These are phyloP conservation scores for Rostratula benghalensis DNA, from an alignment of 2,113 vertebrate species.

Conservation along the genomic window DNA sequence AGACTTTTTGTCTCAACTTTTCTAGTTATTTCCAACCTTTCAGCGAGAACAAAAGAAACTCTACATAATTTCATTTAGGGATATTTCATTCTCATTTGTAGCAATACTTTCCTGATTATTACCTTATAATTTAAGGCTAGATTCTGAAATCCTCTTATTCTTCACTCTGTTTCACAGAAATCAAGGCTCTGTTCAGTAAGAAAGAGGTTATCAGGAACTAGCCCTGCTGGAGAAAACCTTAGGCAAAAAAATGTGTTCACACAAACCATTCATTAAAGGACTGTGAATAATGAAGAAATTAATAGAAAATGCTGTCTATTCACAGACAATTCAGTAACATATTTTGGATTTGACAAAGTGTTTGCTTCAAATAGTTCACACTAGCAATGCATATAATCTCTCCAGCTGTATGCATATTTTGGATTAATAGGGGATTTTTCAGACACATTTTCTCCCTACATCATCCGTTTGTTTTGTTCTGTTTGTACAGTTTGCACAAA, in stretches of 20 bases:
- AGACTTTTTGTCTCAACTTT: background rate
- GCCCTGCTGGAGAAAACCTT: background rate
- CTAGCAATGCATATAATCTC: background rate
- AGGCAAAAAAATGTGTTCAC: background rate
- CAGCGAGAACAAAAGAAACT: background rate
- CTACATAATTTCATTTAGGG: background rate
- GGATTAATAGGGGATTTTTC: background rate
- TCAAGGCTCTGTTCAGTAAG: background rate
- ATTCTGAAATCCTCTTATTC: background rate
- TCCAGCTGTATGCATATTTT: background rate
- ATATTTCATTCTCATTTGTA: background rate
- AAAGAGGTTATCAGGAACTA: background rate
- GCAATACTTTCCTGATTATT: background rate
- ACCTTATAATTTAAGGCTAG: background rate
- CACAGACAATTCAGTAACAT: background rate
- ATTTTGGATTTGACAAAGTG: background rate
- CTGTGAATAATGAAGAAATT: slow-evolving; percentile 30
- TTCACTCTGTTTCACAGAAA: background rate
- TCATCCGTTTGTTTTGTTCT: slow-evolving; percentile 61
- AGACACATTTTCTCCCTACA: slow-evolving; percentile 26
- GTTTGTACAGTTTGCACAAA: slow-evolving; percentile 66
- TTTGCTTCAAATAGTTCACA: slow-evolving; percentile 4
- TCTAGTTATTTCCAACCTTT: background rate
- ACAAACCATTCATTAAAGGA: slow-evolving; percentile 28
- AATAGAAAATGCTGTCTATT: slow-evolving; percentile 18